Base-by-base conservation (phyloP, 2,113 vertebrate species). In the Lepus europaeus region DNA sequence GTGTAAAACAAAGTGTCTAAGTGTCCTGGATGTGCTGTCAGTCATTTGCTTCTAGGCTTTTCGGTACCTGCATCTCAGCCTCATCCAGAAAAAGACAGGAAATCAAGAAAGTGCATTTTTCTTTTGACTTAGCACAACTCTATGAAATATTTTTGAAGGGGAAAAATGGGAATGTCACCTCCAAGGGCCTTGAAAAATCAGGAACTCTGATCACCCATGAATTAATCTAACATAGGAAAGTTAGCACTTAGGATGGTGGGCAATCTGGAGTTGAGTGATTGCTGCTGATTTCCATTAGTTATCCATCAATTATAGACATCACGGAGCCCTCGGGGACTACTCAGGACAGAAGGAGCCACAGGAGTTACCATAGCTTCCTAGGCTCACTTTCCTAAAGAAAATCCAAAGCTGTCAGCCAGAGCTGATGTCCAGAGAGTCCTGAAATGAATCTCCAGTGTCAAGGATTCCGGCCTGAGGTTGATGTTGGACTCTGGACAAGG, bases 361-460 rank as follows among this genome's bases (percentile, higher is more conserved):
- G 23, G 11, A 64, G 45, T 70, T 66, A 33, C 3, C 29, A 39
- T 80, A 88, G 87, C 88, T 95, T 92, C 61, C 66, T 59, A 70
- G 61, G 49, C 19, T 87, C 64, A 69, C 69, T 88, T 90, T 93
- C 66, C 68, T 36, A 69, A 64, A 87, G 93, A 70, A 97, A 95
- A 76, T 11, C 13, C 72, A 63, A 53, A 83, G 12, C 8, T 53
- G 73, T 91, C 90, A 63, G 29, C 76, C 20, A 69, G 31, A 2
- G 12, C 39, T 49, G 25, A 10, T 80, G 22, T 76, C 53, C 31
- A 56, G 31, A 79, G 83, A 53, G 70, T 36, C 72, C 77, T 19
- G 49, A 36, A 27, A 36, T 70, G 31, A n/a, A 90, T 9, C 76
- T 2, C 23, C 12, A 31, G 0, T 31, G 49, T 78, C 88, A 90